These are phyloP conservation scores for Mactromeris polynyma DNA, from an alignment of 2,888 invertebrate genomes.

Conservation along the genomic window DNA sequence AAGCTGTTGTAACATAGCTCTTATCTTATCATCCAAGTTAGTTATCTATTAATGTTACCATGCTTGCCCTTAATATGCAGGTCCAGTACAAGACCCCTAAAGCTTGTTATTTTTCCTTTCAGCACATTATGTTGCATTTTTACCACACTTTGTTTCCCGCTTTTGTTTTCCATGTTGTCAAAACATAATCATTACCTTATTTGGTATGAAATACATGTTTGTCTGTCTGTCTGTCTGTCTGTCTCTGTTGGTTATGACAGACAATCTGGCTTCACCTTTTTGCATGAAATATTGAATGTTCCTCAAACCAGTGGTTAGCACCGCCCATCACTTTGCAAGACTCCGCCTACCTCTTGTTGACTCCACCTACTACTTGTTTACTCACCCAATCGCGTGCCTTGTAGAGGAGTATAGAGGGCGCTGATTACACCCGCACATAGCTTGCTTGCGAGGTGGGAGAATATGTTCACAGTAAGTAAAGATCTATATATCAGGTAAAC, in stretches of 20 bases:
- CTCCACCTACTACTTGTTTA: conserved; percentile 38
- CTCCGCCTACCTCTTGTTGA: conserved; percentile 31
- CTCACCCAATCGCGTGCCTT: conserved; percentile 36
- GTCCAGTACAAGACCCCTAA: conserved; percentile 11
- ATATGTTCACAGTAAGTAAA: conserved; percentile 37
- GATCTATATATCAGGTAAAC: conserved; percentile 1
- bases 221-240: not conserved
- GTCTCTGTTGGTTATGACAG: not conserved
- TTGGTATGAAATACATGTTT: not conserved
- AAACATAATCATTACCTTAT: not conserved
- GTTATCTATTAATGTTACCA: conserved; percentile 17
- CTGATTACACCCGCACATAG: conserved; percentile 27
- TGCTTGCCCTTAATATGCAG: conserved; percentile 37
- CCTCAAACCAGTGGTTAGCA: conserved; percentile 24
- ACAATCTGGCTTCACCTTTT: not conserved
- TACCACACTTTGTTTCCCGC: not conserved
- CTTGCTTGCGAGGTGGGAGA: conserved; percentile 57
- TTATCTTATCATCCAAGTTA: conserved; percentile 7
- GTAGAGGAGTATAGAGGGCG: conserved; percentile 44
- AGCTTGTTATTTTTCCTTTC: conserved; percentile 40
- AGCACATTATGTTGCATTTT: conserved; percentile 36
- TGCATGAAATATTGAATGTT: conserved; percentile 30
- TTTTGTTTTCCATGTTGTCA: conserved; percentile 1
- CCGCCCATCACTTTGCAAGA: conserved; percentile 27
- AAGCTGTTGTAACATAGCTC: not conserved